Percentiles rank a stretch among this genome's conserved stretches.
phyloP scores from a whole-genome alignment of 2,888 invertebrate genomes.

The Ophion costatus region DNA sequence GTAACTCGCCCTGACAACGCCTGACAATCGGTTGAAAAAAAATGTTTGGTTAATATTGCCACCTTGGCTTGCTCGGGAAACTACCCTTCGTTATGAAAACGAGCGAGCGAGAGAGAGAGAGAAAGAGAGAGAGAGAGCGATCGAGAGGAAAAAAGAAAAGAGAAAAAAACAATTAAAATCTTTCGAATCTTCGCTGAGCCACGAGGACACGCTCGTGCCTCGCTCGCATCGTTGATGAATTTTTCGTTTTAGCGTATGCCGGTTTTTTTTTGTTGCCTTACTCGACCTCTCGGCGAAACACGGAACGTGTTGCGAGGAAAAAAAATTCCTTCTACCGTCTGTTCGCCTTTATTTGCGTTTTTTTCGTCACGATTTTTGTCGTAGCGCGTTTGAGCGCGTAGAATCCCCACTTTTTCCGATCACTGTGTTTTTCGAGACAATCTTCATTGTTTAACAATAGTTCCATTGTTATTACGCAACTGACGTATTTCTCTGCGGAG shows the following conservation, averaged over 20 bases:
- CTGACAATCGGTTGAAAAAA: conserved; percentile 72
- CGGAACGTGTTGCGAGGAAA: neutral
- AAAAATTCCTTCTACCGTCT: conserved; percentile 62
- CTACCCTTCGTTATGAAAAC: conserved; percentile 64
- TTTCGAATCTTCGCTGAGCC: conserved; percentile 23
- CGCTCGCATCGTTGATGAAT: conserved; percentile 7
- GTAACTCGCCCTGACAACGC: conserved; percentile 32
- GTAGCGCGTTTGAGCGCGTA: neutral
- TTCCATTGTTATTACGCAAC: conserved; percentile 42
- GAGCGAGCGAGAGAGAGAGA: conserved; percentile 39
- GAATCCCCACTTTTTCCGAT: neutral
- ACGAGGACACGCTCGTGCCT: conserved; percentile 12
- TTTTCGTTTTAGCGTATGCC: conserved; percentile 4
- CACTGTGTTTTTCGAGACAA: neutral
- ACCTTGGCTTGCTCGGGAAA: conserved; percentile 80
- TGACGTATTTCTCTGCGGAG: conserved; percentile 4
- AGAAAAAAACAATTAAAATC: conserved; percentile 56
- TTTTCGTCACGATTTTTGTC: conserved; percentile 2
- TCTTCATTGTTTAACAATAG: conserved; percentile 1
- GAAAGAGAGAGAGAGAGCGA: conserved; percentile 6
- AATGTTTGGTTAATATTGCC: conserved; percentile 83
- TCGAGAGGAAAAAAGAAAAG: conserved; percentile 4
- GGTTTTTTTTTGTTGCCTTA: conserved; percentile 4
- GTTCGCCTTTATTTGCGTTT: conserved; percentile 36
- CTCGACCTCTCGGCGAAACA: neutral